Evolutionary conservation across 1,140 invertebrate genomes (phyloP).

Genomic region (Grapholita molesta): DNA sequence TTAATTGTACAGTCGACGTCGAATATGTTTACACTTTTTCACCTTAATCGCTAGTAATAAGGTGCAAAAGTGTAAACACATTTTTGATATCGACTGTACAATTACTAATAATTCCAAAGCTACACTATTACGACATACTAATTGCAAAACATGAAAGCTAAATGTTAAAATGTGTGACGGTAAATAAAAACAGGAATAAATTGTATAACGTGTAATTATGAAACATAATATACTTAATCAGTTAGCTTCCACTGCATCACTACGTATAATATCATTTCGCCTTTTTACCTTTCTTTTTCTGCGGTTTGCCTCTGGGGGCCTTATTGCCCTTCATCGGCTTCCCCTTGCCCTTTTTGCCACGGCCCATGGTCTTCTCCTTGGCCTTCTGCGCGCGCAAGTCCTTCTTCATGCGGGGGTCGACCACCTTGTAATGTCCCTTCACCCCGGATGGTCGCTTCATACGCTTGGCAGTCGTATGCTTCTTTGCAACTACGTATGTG

Average conservation of each 20-base stretch:
- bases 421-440: constrained; percentile 95
- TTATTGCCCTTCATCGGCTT: constrained; percentile 36
- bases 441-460: constrained; percentile 90
- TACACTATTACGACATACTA: background rate
- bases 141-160: background rate
- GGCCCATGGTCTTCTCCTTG: constrained; percentile 77
- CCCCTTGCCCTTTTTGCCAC: constrained; percentile 55
- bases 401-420: constrained; percentile 98
- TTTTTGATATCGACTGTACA: no score
- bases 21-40: no score
- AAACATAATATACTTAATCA: constrained; percentile 1
- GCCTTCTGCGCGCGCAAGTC: constrained; percentile 87
- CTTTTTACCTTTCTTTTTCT: constrained; percentile 57
- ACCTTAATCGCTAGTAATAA: no score
- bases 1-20: no score
- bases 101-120: background rate
- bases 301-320: constrained; percentile 24
- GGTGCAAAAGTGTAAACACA: no score
- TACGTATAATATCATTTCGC: constrained; percentile 33
- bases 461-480: constrained; percentile 87
- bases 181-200: background rate
- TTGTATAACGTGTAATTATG: background rate
- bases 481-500: constrained; percentile 97
- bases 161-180: background rate
- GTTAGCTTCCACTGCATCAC: background rate